Conservation (phyloP, 1,140 invertebrate species). For the Hyphantria cunea region DNA sequence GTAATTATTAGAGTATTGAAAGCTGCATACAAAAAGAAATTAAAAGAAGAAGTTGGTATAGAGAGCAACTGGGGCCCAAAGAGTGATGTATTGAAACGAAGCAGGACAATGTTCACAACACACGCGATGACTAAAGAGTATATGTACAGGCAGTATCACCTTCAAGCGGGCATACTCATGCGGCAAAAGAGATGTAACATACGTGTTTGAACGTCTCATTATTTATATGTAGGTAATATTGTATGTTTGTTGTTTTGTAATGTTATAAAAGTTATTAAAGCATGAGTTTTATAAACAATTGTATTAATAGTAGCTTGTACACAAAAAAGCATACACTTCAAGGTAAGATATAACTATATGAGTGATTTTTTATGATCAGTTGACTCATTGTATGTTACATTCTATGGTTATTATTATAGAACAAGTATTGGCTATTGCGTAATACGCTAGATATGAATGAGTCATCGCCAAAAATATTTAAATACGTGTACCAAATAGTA, state of each 20-base stretch:
- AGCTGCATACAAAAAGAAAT: constrained; percentile 38
- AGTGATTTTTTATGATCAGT: constrained; percentile 11
- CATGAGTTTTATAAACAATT: no score
- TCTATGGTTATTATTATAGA: constrained; percentile 53
- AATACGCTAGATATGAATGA: constrained; percentile 57
- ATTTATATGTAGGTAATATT: no score
- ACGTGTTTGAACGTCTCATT: not conserved
- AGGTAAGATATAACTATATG: no score
- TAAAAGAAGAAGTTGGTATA: constrained; percentile 36
- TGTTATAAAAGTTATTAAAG: constrained; percentile 19
- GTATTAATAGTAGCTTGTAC: no score
- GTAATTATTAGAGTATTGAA: constrained; percentile 41
- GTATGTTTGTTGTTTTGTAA: constrained; percentile 8
- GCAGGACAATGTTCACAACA: constrained; percentile 68
- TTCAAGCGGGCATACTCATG: constrained; percentile 59
- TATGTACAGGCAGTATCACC: constrained; percentile 70
- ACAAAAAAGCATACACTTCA: no score
- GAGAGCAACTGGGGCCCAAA: constrained; percentile 61
- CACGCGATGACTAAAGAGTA: constrained; percentile 77
- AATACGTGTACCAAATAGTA: constrained; percentile 36
- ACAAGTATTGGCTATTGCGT: constrained; percentile 66
- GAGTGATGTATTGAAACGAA: constrained; percentile 55
- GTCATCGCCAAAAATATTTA: constrained; percentile 65
- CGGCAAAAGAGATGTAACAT: constrained; percentile 53
- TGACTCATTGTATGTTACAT: constrained; percentile 46